A percentile compares a stretch with the other conserved stretches of the same genome.
phyloP scores from a whole-genome alignment of 2,888 invertebrate genomes.

The Heliconius ethilla region DNA sequence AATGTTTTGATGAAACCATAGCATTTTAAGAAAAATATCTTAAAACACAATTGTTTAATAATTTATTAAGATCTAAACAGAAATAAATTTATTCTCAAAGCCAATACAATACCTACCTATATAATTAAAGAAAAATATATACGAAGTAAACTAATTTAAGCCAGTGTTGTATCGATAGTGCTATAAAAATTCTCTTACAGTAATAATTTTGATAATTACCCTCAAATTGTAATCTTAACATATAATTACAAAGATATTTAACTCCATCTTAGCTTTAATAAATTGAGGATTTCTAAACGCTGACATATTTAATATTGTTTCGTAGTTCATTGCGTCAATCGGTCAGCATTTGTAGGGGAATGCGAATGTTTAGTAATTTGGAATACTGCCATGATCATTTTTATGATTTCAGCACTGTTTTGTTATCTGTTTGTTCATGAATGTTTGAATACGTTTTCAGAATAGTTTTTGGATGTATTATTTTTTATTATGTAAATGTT shows the following conservation, averaged over 20 bases:
- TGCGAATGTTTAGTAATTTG: conserved; percentile 72
- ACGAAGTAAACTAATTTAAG: background rate
- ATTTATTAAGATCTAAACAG: background rate
- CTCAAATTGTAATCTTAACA: background rate
- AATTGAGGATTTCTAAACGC: conserved; percentile 22
- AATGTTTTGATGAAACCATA: background rate
- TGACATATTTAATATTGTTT: conserved; percentile 28
- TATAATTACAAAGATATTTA: background rate
- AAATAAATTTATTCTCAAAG: background rate
- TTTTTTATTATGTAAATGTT: too few relatives aligned
- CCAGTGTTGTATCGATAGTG: background rate
- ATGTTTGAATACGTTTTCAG: conserved; percentile 19
- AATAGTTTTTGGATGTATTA: background rate
- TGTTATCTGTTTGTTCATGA: conserved; percentile 49
- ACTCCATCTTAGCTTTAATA: conserved; percentile 16
- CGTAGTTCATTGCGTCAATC: conserved; percentile 60
- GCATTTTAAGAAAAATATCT: background rate
- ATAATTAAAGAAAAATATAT: conserved; percentile 7
- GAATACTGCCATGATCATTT: conserved; percentile 66
- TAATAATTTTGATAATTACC: background rate
- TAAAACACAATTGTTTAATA: too few relatives aligned
- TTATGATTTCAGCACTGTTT: conserved; percentile 50
- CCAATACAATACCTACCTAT: background rate
- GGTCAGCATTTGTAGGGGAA: conserved; percentile 58
- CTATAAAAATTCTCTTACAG: background rate